phyloP scores from a whole-genome alignment of 2,797 vertebrate species.

The Dicrostonyx torquatus region DNA sequence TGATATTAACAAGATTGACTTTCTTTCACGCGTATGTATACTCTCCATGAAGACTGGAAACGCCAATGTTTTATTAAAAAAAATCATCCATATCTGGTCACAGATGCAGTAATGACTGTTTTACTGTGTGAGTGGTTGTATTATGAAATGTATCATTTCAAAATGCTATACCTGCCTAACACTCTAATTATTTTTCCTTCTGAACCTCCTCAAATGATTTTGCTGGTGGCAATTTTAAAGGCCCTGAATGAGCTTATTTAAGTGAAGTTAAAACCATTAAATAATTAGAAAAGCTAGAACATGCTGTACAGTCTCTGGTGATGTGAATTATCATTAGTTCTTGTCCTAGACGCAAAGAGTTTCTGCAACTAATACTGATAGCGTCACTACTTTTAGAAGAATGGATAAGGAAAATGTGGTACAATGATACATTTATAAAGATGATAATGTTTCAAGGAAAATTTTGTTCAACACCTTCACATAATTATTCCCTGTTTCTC shows the following conservation, averaged over 20 bases:
- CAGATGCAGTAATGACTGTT: not conserved
- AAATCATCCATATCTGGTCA: not conserved
- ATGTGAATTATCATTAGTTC: constrained; percentile 75
- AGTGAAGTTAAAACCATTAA: constrained; percentile 78
- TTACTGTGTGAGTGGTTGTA: not conserved
- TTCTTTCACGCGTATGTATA: not conserved
- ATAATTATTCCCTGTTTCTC: not conserved
- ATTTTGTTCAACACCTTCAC: not conserved
- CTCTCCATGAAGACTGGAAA: not conserved
- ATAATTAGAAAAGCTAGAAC: constrained; percentile 79
- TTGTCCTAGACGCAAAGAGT: constrained; percentile 77
- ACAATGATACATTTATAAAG: not conserved
- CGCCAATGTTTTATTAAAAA: not conserved
- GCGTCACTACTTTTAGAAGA: constrained; percentile 70
- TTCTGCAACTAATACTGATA: constrained; percentile 70
- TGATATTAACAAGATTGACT: not conserved
- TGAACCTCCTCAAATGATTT: constrained; percentile 25
- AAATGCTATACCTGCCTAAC: not conserved
- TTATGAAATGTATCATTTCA: not conserved
- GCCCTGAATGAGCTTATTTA: not conserved
- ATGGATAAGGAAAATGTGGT: not conserved
- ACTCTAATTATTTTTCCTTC: not conserved
- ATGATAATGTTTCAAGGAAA: constrained; percentile 14
- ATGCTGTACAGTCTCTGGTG: constrained; percentile 74
- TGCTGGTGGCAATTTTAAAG: constrained; percentile 51